Conservation (phyloP, 1,140 invertebrate genomes). For the Sycobia sp. region DNA sequence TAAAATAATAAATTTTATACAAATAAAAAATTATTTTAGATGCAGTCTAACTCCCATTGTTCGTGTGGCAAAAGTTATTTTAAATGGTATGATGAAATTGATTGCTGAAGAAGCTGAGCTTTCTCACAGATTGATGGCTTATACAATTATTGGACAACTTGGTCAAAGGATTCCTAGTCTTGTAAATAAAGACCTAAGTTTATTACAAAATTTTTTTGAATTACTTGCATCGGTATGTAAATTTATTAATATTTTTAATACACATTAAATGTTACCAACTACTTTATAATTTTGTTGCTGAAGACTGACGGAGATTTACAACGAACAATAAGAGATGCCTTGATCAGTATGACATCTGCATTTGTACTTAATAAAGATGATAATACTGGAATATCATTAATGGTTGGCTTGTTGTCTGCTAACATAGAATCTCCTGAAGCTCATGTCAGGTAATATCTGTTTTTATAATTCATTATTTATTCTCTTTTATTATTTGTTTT, state of each 20-base stretch:
- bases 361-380: slow-evolving; percentile 57
- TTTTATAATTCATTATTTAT: too few species aligned
- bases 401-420: slow-evolving; percentile 63
- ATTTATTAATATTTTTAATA: slow-evolving; percentile 2
- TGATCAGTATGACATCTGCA: slow-evolving; percentile 65
- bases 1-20: neutral
- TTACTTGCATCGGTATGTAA: slow-evolving; percentile 65
- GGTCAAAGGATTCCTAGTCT: slow-evolving; percentile 71
- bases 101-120: slow-evolving; percentile 61
- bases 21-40: slow-evolving; percentile 34
- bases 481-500: too few species aligned
- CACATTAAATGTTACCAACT: neutral
- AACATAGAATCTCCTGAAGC: slow-evolving; percentile 54
- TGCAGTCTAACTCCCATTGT: slow-evolving; percentile 49
- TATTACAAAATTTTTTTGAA: slow-evolving; percentile 72
- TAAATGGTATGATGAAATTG: slow-evolving; percentile 57
- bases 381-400: slow-evolving; percentile 52
- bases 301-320: slow-evolving; percentile 64
- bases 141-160: slow-evolving; percentile 76
- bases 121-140: slow-evolving; percentile 73
- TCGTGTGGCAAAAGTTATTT: slow-evolving; percentile 55
- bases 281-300: slow-evolving; percentile 16
- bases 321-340: slow-evolving; percentile 65
- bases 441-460: slow-evolving; percentile 49
- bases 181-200: slow-evolving; percentile 70